Evolutionary conservation across 1,140 invertebrate genomes (phyloP).

Genomic region (Zaprionus africanus): DNA sequence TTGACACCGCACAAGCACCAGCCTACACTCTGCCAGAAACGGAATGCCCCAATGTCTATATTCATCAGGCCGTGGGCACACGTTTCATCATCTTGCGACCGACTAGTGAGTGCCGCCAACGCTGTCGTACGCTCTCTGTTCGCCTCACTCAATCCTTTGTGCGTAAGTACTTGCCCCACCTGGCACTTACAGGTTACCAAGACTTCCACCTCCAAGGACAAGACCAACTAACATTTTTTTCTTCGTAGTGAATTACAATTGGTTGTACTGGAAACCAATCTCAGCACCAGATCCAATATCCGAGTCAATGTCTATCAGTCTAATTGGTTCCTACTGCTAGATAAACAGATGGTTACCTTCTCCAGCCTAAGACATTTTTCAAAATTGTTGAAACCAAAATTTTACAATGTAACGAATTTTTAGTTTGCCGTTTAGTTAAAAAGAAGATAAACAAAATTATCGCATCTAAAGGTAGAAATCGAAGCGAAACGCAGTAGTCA

Average conservation of each 20-base stretch:
- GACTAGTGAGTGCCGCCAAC: constrained; percentile 87
- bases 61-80: constrained; percentile 88
- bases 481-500: constrained; percentile 24
- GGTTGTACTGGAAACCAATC: constrained; percentile 91
- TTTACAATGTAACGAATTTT: constrained; percentile 15
- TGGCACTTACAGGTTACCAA: neutral
- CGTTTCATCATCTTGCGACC: constrained; percentile 88
- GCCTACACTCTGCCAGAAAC: constrained; percentile 88
- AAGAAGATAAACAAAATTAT: constrained; percentile 23
- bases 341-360: neutral
- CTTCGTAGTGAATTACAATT: constrained; percentile 90
- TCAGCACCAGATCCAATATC: constrained; percentile 86
- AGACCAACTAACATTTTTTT: constrained; percentile 7
- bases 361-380: neutral
- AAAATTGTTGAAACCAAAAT: constrained; percentile 21
- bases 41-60: constrained; percentile 89
- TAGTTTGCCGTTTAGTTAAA: constrained; percentile 21
- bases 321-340: constrained; percentile 89
- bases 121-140: constrained; percentile 87
- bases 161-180: constrained; percentile 85
- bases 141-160: constrained; percentile 87
- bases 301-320: constrained; percentile 87
- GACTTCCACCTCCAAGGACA: too few species aligned
- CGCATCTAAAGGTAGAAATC: constrained; percentile 5
- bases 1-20: constrained; percentile 87